Conservation (phyloP, 2,113 vertebrate species). For the Sapayoa aenigma region DNA sequence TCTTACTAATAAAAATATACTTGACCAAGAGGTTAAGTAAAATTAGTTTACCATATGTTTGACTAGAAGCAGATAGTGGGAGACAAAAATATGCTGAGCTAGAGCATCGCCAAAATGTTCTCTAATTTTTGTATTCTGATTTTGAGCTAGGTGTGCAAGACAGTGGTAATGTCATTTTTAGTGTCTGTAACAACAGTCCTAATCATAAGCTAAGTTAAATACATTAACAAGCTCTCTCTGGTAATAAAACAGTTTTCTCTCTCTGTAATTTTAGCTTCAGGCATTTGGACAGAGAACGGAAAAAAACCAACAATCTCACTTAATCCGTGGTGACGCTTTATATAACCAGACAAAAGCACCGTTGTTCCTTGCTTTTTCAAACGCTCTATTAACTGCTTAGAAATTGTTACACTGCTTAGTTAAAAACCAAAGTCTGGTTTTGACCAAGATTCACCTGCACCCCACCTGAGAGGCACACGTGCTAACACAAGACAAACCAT, state of each 20-base stretch:
- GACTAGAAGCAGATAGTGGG: fast-evolving
- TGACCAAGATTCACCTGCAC: background rate
- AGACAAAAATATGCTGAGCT: background rate
- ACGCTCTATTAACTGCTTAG: background rate
- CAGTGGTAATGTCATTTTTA: background rate
- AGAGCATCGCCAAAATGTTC: background rate
- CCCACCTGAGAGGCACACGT: background rate
- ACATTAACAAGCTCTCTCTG: background rate
- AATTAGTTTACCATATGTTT: background rate
- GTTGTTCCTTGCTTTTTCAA: background rate
- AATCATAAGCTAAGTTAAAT: background rate
- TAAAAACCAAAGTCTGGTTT: background rate
- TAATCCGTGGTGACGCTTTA: background rate
- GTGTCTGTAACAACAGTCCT: background rate
- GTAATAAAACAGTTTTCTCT: background rate
- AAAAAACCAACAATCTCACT: background rate
- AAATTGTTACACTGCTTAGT: background rate
- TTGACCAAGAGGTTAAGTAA: background rate
- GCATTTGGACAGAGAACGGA: background rate
- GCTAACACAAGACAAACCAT: fast-evolving
- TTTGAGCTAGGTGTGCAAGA: background rate
- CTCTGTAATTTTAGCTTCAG: background rate
- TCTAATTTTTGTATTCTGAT: background rate
- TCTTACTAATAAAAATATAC: background rate
- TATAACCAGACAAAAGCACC: slow-evolving; percentile 23